These are phyloP conservation scores for Prenolepis imparis DNA, from an alignment of 2,888 invertebrate genomes.

Conservation along the genomic window DNA sequence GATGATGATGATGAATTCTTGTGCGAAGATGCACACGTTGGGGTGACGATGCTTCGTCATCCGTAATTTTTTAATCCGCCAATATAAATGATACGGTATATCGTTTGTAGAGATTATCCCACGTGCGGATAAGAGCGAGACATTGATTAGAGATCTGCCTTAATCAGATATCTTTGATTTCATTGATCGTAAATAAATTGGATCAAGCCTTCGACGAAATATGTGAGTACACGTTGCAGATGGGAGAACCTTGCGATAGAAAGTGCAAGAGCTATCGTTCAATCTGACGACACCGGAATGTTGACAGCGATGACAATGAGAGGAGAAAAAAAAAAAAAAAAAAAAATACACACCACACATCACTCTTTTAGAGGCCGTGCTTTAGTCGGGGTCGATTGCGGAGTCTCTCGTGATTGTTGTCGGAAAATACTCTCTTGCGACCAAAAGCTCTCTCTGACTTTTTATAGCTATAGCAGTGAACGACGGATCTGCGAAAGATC, in stretches of 20 bases:
- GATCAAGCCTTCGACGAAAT: constrained; percentile 70
- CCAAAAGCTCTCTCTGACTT: constrained; percentile 13
- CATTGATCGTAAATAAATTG: constrained; percentile 45
- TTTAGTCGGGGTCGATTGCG: constrained; percentile 62
- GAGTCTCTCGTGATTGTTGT: constrained; percentile 64
- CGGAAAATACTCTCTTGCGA: constrained; percentile 47
- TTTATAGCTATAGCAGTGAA: not conserved
- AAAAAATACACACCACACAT: constrained; percentile 74
- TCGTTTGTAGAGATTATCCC: no score
- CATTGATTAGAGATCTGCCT: not conserved
- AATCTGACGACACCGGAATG: constrained; percentile 69
- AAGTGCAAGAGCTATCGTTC: constrained; percentile 68
- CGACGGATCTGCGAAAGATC: constrained; percentile 25
- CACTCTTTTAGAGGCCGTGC: constrained; percentile 72
- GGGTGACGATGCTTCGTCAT: not conserved
- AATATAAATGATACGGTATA: no score
- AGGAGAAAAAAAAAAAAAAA: not conserved
- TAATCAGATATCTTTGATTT: constrained; percentile 16
- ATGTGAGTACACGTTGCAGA: constrained; percentile 72
- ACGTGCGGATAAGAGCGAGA: no score
- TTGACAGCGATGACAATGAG: constrained; percentile 76
- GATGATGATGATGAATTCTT: constrained; percentile 1
- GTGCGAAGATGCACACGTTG: not conserved
- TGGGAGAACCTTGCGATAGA: constrained; percentile 75
- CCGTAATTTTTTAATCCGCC: not conserved